Evolutionary conservation across 1,140 invertebrate genomes (phyloP).

Genomic region (Zaprionus gabonicus): DNA sequence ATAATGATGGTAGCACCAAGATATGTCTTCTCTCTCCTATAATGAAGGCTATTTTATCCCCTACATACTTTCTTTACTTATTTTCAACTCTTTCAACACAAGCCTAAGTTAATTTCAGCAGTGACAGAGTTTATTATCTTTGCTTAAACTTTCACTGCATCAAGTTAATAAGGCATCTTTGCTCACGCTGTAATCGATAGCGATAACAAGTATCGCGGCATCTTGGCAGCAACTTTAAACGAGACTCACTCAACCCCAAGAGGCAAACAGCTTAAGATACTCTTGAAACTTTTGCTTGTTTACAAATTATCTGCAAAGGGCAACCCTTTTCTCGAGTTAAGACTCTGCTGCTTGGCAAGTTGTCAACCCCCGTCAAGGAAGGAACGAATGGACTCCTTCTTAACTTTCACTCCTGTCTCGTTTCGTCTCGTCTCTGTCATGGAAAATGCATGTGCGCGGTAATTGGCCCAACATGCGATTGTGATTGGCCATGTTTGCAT

Average conservation of each 20-base stretch:
- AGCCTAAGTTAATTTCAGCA: too few relatives aligned
- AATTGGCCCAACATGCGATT: conserved; percentile 73
- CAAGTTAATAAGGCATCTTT: background rate
- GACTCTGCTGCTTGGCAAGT: background rate
- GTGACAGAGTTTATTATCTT: too few relatives aligned
- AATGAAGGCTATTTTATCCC: too few relatives aligned
- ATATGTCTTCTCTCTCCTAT: too few relatives aligned
- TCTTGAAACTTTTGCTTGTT: conserved; percentile 55
- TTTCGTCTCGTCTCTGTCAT: background rate
- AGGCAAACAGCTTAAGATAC: conserved; percentile 4
- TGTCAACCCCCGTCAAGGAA: conserved; percentile 53
- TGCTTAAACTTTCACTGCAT: too few relatives aligned
- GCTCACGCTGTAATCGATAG: conserved; percentile 12
- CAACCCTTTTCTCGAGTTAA: background rate
- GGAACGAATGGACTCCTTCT: background rate
- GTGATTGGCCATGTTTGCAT: conserved; percentile 76
- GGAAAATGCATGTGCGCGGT: conserved; percentile 56
- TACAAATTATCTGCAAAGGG: conserved; percentile 52
- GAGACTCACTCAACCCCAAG: background rate
- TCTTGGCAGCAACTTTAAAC: background rate
- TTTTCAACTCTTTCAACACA: too few relatives aligned
- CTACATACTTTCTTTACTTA: too few relatives aligned
- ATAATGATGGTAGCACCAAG: too few relatives aligned
- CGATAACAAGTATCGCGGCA: conserved; percentile 9
- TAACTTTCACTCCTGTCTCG: background rate